phyloP scores from a whole-genome alignment of 1,140 invertebrate species.

The Lepidotrigona ventralis region DNA sequence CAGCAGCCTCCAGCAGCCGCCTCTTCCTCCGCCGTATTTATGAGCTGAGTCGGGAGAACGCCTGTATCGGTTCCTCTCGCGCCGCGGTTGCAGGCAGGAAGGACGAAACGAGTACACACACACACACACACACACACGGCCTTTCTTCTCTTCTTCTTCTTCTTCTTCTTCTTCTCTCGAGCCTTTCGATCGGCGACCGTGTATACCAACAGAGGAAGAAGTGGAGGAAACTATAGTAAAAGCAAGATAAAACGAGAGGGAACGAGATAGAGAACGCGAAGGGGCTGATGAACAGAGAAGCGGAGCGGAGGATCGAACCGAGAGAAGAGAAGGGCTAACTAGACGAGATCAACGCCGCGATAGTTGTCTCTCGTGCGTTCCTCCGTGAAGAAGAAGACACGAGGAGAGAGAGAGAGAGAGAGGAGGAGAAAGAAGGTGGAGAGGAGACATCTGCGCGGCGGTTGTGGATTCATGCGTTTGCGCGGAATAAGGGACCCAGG shows the following conservation, averaged over 20 bases:
- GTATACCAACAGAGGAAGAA: slow-evolving; percentile 1
- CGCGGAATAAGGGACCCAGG: slow-evolving; percentile 61
- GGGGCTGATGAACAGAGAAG: neutral
- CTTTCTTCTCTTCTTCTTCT: neutral
- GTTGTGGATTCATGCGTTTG: slow-evolving; percentile 64
- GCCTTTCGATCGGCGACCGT: slow-evolving; percentile 15
- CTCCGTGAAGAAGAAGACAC: slow-evolving; percentile 48
- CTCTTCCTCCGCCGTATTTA: slow-evolving; percentile 62
- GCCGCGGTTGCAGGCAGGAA: slow-evolving; percentile 50
- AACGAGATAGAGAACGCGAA: neutral
- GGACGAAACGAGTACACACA: slow-evolving; percentile 40
- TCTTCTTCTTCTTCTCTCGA: neutral
- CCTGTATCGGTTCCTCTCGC: slow-evolving; percentile 59
- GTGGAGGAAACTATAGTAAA: neutral
- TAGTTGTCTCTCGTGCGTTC: slow-evolving; percentile 69
- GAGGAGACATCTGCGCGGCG: slow-evolving; percentile 55
- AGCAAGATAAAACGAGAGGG: neutral
- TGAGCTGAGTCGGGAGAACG: slow-evolving; percentile 57
- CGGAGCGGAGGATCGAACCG: neutral
- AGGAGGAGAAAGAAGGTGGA: slow-evolving; percentile 14
- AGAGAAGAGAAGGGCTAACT: slow-evolving; percentile 70
- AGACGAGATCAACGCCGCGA: slow-evolving; percentile 75
- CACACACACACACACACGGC: neutral
- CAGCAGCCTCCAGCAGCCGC: slow-evolving; percentile 14
- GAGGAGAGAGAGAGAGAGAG: slow-evolving; percentile 12